Evolutionary conservation across 2,113 vertebrate genomes (phyloP).

Genomic region (Callithrix jacchus): DNA sequence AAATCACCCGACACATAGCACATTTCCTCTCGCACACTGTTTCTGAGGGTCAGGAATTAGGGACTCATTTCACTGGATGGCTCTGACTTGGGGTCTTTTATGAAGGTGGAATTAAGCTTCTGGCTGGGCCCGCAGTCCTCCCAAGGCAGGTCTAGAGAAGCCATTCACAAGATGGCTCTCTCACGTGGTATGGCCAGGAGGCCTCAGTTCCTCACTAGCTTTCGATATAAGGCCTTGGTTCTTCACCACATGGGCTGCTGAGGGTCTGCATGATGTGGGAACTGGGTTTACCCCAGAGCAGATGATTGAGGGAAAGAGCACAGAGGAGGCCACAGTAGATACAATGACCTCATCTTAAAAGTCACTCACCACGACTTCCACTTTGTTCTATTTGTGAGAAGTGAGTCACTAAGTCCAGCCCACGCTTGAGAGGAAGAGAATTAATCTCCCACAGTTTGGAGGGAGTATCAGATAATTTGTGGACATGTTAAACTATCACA

Average conservation of each 20-base stretch:
- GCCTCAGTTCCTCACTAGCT: neutral
- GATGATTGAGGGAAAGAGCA: neutral
- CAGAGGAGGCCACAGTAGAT: neutral
- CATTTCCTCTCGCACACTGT: neutral
- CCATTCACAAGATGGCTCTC: neutral
- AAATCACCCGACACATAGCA: neutral
- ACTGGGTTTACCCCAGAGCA: neutral
- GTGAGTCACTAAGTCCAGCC: neutral
- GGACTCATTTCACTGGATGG: neutral
- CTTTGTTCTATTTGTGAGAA: neutral
- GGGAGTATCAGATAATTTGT: neutral
- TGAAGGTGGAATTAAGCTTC: neutral
- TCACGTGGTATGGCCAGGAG: neutral
- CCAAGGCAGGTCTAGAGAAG: neutral
- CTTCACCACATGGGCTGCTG: neutral
- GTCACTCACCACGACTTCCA: neutral
- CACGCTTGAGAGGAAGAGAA: neutral
- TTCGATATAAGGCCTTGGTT: neutral
- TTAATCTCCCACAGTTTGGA: neutral
- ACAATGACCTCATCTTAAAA: neutral
- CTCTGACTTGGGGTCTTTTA: neutral
- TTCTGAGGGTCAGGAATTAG: neutral
- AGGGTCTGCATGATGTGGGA: neutral
- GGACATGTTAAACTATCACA: neutral
- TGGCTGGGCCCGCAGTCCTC: neutral